Evolutionary conservation across 2,888 invertebrate genomes (phyloP).

Genomic region (Brachyptera risi): DNA sequence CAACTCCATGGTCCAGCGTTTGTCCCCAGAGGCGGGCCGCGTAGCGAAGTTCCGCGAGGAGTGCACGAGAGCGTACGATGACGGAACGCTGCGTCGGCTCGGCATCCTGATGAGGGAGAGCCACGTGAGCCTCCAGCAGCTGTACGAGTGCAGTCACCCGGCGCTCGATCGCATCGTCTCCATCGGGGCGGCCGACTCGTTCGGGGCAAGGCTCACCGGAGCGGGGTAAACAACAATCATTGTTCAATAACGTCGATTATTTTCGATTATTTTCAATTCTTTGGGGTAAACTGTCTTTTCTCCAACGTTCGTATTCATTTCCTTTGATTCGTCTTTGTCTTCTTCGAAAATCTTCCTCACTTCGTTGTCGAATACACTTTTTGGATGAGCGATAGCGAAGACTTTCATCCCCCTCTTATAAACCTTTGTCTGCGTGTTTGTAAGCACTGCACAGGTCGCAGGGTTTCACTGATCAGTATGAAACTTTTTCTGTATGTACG

Average conservation of each 20-base stretch:
- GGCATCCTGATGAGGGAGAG: slow-evolving; percentile 85
- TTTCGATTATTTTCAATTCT: not conserved
- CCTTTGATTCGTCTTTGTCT: too few relatives aligned
- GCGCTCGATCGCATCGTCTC: slow-evolving; percentile 79
- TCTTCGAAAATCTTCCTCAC: too few relatives aligned
- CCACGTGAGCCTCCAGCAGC: slow-evolving; percentile 75
- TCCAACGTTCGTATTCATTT: too few relatives aligned
- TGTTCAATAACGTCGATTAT: not conserved
- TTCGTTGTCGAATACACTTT: too few relatives aligned
- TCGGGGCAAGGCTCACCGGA: slow-evolving; percentile 92
- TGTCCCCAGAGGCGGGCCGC: slow-evolving; percentile 80
- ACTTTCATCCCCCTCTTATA: too few relatives aligned
- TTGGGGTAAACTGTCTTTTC: not conserved
- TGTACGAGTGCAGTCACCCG: slow-evolving; percentile 92
- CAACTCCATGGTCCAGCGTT: too few relatives aligned
- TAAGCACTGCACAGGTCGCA: too few relatives aligned
- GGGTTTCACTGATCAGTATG: too few relatives aligned
- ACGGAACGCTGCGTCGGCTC: slow-evolving; percentile 52
- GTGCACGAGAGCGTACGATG: slow-evolving; percentile 47
- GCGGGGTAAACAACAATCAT: slow-evolving; percentile 64
- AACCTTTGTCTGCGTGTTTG: too few relatives aligned
- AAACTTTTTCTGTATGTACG: too few relatives aligned
- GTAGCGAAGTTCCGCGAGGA: slow-evolving; percentile 70
- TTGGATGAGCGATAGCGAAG: too few relatives aligned
- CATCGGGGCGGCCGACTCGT: slow-evolving; percentile 61